These are phyloP conservation scores for Sphinx pinastri DNA, from an alignment of 2,888 invertebrate genomes.

Conservation along the genomic window DNA sequence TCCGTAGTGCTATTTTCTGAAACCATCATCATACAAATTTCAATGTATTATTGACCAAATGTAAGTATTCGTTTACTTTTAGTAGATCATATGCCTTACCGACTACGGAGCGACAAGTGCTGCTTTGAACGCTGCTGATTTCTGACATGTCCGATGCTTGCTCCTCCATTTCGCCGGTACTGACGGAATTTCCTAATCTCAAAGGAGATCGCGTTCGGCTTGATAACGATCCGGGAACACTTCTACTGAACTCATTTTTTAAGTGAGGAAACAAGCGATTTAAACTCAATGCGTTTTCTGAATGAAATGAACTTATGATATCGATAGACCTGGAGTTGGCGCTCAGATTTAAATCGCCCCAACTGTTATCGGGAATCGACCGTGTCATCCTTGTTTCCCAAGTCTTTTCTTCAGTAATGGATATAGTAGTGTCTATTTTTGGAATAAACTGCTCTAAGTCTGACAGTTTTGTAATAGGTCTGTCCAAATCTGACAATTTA, in stretches of 20 bases:
- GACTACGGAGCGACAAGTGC: slow-evolving; percentile 82
- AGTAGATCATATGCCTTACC: slow-evolving; percentile 54
- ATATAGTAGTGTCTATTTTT: slow-evolving; percentile 55
- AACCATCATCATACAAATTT: slow-evolving; percentile 32
- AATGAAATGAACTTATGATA: slow-evolving; percentile 83
- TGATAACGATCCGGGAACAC: slow-evolving; percentile 73
- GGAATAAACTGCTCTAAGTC: slow-evolving; percentile 87
- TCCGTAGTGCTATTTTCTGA: slow-evolving; percentile 72
- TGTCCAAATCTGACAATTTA: slow-evolving; percentile 91
- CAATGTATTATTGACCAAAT: neutral
- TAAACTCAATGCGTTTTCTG: slow-evolving; percentile 82
- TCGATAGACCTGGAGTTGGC: slow-evolving; percentile 86
- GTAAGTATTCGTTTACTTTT: neutral
- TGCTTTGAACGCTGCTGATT: slow-evolving; percentile 83
- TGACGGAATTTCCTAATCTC: slow-evolving; percentile 52
- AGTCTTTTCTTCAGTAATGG: slow-evolving; percentile 48
- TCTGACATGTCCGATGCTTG: slow-evolving; percentile 81
- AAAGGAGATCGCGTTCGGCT: slow-evolving; percentile 60
- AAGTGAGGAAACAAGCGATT: slow-evolving; percentile 86
- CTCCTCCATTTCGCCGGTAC: slow-evolving; percentile 71
- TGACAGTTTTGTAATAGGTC: slow-evolving; percentile 83
- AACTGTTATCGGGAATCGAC: slow-evolving; percentile 88
- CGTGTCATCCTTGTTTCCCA: slow-evolving; percentile 85
- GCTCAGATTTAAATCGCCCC: slow-evolving; percentile 81
- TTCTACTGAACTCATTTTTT: slow-evolving; percentile 74